Percentiles rank a stretch among this genome's conserved stretches.
phyloP scores from a whole-genome alignment of 2,888 invertebrate genomes.

The Anthrax anthrax region DNA sequence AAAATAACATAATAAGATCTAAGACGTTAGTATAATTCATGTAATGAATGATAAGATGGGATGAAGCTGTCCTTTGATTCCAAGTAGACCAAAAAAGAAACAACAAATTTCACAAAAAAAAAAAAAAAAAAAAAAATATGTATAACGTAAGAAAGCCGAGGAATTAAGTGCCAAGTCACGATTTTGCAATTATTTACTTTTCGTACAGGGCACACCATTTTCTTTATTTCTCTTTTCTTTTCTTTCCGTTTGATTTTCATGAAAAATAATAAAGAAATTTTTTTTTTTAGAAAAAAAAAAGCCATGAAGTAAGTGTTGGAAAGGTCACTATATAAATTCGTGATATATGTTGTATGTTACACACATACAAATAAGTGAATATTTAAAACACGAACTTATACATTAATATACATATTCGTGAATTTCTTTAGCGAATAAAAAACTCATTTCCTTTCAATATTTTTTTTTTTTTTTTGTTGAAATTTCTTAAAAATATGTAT shows the following conservation, averaged over 20 bases:
- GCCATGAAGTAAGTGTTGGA: neutral
- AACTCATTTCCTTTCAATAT: conserved; percentile 2
- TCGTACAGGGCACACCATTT: conserved; percentile 7
- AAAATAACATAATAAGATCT: neutral
- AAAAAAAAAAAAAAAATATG: neutral
- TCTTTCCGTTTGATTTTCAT: neutral
- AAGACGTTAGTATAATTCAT: neutral
- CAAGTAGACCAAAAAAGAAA: conserved; percentile 2
- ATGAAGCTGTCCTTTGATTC: conserved; percentile 3
- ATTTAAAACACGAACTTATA: too few relatives aligned
- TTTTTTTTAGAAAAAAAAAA: too few relatives aligned
- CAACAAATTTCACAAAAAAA: conserved; percentile 1
- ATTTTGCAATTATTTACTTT: conserved; percentile 15
- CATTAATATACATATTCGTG: conserved; percentile 3
- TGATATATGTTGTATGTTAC: too few relatives aligned
- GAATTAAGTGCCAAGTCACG: conserved; percentile 14
- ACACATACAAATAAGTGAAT: too few relatives aligned
- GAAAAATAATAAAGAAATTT: conserved; percentile 2
- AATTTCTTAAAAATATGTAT: too few relatives aligned
- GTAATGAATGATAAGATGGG: conserved; percentile 3
- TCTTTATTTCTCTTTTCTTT: neutral
- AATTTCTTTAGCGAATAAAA: conserved; percentile 4
- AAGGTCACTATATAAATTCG: too few relatives aligned
- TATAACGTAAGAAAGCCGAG: too few relatives aligned
- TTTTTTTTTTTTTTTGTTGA: too few relatives aligned